Base-by-base conservation (phyloP, 2,797 vertebrate genomes). In the Rhinella marina region DNA sequence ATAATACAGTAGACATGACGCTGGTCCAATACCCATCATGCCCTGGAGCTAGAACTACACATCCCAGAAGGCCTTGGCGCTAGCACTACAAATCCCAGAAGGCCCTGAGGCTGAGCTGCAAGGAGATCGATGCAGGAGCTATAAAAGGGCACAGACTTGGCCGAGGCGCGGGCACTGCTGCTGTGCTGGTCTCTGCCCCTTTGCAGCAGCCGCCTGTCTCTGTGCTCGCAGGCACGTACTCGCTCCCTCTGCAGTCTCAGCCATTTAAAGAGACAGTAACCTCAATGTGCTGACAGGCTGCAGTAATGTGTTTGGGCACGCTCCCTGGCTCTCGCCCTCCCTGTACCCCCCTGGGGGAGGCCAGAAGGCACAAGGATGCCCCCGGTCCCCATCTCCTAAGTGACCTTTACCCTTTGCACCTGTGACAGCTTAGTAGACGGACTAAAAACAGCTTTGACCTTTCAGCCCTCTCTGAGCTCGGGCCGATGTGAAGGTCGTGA, bases 391-490 rank as follows among this genome's bases (percentile, higher is more conserved):
- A 52, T 13, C 19, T 23, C 7, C 1, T n/a, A 85, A 2, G 76
- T 85, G 87, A 81, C 87, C 81, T 84, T 88, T 88, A 84, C 77
- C 68, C 83, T 64, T 84, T 14, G 11, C 11, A 72, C 21, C 27
- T 17, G 61, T 10, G 57, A 78, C 88, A 89, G 88, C 88, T 78
- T 79, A 32, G 23, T 29, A 23, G 19, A n/a, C 54, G 7, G 41
- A 23, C 88, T 82, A 86, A 76, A 88, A 82, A 78, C 48, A 41
- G 84, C 72, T 7, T 1, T 82, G 77, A 77, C 88, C 80, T 89
- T 89, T 89, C 32, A 57, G 23, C 2, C 12, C 4, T 61, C 78
- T 59, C 61, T 61, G 25, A 21, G 52, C 59, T 75, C 50, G 78
- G 21, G 5, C 19, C 16, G 14, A 16, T 29, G 25, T 78, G 61